Base-by-base conservation (phyloP, 2,113 vertebrate genomes). In the Nipponia nippon region DNA sequence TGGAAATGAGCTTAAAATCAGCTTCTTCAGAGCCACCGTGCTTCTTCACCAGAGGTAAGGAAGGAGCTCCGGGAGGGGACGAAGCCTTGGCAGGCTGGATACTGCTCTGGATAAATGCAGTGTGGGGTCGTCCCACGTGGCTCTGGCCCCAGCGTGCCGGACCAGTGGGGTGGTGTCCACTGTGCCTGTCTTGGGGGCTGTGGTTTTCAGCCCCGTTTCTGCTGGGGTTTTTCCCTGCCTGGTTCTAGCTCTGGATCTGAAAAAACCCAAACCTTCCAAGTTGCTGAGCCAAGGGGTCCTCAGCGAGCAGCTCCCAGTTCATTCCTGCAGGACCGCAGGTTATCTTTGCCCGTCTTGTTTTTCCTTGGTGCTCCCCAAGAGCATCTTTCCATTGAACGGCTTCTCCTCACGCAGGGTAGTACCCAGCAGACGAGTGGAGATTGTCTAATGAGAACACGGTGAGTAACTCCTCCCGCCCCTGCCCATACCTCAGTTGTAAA, bases 271-370 rank as follows among this genome's bases (percentile, higher is more conserved):
- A 42, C 42, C 42, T 13, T 23, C 20, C 22, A 79, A 56, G 7
- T 50, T 26, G n/a, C n/a, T n/a, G n/a, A 78, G 30, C 32, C 53
- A 40, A 34, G 11, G 34, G 7, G 13, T 50, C 21, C 81, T 69
- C 58, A 62, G 5, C 1, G 2, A 66, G 23, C 67, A 59, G n/a
- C 32, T 71, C 61, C 38, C 0, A 0, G 30, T 34, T 72, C 63
- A 11, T 78, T 84, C 52, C 49, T 0, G 0, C 52, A 73, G 40
- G n/a, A 67, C 18, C 1, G 1, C 0, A 0, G 38, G 25, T 61
- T 69, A 55, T 26, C 40, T 59, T 65, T 63, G 16, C 52, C n/a
- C 46, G 13, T 23, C 40, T 11, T n/a, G 4, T 71, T 76, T 36
- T n/a, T 12, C 9, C 47, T 21, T 52, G 18, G 12, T 84, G 56